Base-by-base conservation (phyloP, 2,113 vertebrate species). In the Hippocampus guttulatus region DNA sequence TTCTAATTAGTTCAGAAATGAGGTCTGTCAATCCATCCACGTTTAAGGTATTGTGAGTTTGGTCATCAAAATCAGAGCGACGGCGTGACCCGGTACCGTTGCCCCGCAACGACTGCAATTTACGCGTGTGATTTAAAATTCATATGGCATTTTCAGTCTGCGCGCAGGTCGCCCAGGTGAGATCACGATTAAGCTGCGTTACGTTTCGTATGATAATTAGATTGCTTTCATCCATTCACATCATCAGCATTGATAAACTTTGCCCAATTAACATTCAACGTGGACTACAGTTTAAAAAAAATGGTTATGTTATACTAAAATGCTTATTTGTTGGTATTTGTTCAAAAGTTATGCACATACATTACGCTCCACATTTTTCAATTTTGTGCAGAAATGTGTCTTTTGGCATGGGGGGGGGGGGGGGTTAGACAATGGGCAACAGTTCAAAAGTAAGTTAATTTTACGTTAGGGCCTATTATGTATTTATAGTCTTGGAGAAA, bases 171-270 rank as follows among this genome's bases (percentile, higher is more conserved):
- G 80, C 12, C n/a, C 55, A 78, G 89, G 88, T 88, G 85, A 84
- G 68, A 47, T 58, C 61, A 73, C 33, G 23, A 63, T 70, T 81
- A 88, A 87, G 80, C 71, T 69, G 79, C 51, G 70, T 80, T 73
- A 63, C 79, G 88, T 91, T 91, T 85, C 75, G 80, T 88, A 92
- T 89, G 75, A 81, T 88, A 89, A 90, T 90, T 87, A 83, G 77
- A 83, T 77, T 45, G n/a, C 64, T 47, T 25, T 23, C 3, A 6
- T 47, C 15, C 12, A 8, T 65, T 65, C 40, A 20, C 64, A 23
- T 84, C 71, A 71, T 77, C 75, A 73, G 55, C 21, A n/a, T 40
- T 67, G 86, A 89, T 90, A 87, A 90, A 87, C 87, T 73, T 70
- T 80, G 75, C 72, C 49, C 49, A 68, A 81, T 82, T 87, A 75